Percentiles rank a stretch among this genome's conserved stretches.
Evolutionary conservation across 2,797 vertebrate genomes (phyloP).

Genomic region (Pristis pectinata): DNA sequence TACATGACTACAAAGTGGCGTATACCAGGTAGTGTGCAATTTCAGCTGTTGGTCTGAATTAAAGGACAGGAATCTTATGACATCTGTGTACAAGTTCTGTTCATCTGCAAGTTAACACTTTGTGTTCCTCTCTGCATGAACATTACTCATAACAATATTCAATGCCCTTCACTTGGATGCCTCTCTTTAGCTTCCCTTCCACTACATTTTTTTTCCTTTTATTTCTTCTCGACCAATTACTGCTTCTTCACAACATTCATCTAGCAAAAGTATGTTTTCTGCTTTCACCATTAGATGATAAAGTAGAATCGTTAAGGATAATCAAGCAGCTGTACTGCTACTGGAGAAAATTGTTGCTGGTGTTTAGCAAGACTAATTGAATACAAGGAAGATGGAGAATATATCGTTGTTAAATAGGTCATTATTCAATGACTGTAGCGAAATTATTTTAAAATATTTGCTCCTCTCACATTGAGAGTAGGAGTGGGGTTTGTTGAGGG

Average conservation of each 20-base stretch:
- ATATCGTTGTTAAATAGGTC: constrained; percentile 28
- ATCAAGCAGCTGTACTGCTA: constrained; percentile 38
- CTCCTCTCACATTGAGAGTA: too few relatives aligned
- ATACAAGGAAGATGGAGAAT: constrained; percentile 32
- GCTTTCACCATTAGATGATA: constrained; percentile 24
- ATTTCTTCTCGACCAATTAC: background rate
- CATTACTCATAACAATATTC: background rate
- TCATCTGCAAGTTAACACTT: background rate
- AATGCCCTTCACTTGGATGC: background rate
- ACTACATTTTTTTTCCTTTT: background rate
- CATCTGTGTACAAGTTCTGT: background rate
- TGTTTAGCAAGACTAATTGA: constrained; percentile 35
- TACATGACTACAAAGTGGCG: background rate
- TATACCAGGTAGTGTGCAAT: background rate
- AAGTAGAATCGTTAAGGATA: constrained; percentile 33
- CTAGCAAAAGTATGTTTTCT: constrained; percentile 10
- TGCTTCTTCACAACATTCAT: background rate
- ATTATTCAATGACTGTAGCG: background rate
- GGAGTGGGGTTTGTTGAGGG: too few relatives aligned
- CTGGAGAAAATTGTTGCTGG: constrained; percentile 21
- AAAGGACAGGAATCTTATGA: background rate
- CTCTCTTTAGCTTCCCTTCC: background rate
- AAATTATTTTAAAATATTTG: too few relatives aligned
- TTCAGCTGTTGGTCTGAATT: background rate
- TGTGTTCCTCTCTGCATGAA: background rate